Evolutionary conservation across 1,140 invertebrate species (phyloP).

Genomic region (Zaprionus gabonicus): DNA sequence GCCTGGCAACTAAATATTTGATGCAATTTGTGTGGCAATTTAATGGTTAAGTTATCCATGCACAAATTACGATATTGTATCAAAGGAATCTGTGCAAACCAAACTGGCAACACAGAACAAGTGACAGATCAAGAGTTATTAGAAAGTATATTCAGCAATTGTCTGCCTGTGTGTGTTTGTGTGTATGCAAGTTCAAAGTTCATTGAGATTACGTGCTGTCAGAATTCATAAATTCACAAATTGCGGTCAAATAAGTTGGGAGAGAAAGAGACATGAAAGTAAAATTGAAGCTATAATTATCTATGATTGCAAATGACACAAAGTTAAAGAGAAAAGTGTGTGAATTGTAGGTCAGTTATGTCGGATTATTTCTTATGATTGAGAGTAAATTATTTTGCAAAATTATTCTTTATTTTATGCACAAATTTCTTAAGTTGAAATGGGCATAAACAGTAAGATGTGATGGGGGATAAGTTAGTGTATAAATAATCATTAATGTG

Average conservation of each 20-base stretch:
- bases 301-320: background rate
- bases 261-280: background rate
- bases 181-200: constrained; percentile 20
- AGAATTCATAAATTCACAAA: background rate
- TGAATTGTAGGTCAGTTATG: background rate
- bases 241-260: too few relatives aligned
- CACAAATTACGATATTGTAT: constrained; percentile 20
- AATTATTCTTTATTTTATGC: background rate
- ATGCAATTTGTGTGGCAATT: constrained; percentile 80
- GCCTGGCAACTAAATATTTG: constrained; percentile 74
- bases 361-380: background rate
- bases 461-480: background rate
- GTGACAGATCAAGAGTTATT: constrained; percentile 8
- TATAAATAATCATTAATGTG: background rate
- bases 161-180: background rate
- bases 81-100: constrained; percentile 10
- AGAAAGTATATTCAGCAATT: background rate
- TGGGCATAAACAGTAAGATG: background rate
- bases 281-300: background rate
- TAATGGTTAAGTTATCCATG: constrained; percentile 70
- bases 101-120: background rate
- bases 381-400: background rate
- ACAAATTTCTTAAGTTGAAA: background rate
- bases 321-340: background rate
- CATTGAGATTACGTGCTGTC: constrained; percentile 7